These are phyloP conservation scores for Linepithema humile DNA, from an alignment of 1,140 invertebrate genomes.

Conservation along the genomic window DNA sequence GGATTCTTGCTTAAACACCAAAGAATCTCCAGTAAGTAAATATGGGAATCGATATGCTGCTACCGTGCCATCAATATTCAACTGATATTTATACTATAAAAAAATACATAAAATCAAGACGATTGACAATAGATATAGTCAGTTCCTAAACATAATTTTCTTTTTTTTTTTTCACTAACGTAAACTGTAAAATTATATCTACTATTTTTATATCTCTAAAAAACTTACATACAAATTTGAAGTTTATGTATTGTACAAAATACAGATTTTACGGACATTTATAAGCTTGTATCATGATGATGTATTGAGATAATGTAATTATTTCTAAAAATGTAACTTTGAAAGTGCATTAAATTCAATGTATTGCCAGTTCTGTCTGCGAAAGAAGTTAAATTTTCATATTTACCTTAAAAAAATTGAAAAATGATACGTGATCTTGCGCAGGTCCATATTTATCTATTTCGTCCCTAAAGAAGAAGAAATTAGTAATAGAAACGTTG, in stretches of 20 bases:
- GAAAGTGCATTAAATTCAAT: neutral
- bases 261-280: neutral
- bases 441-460: constrained; percentile 94
- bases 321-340: neutral
- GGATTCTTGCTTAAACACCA: constrained; percentile 97
- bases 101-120: constrained; percentile 27
- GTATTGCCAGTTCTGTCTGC: neutral
- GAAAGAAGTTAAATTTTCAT: neutral
- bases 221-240: neutral
- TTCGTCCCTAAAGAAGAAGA: constrained; percentile 97
- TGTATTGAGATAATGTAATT: neutral
- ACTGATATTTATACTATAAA: constrained; percentile 97
- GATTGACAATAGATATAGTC: neutral
- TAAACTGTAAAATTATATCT: neutral
- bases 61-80: constrained; percentile 98
- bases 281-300: neutral
- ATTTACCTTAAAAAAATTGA: constrained; percentile 96
- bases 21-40: constrained; percentile 92
- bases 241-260: neutral
- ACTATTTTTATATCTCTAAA: neutral
- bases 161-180: neutral
- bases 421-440: constrained; percentile 94
- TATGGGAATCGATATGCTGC: constrained; percentile 98
- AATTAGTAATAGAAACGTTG: constrained; percentile 97
- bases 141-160: neutral